Evolutionary conservation across 2,113 vertebrate genomes (phyloP).

Genomic region (Centropristis striata): DNA sequence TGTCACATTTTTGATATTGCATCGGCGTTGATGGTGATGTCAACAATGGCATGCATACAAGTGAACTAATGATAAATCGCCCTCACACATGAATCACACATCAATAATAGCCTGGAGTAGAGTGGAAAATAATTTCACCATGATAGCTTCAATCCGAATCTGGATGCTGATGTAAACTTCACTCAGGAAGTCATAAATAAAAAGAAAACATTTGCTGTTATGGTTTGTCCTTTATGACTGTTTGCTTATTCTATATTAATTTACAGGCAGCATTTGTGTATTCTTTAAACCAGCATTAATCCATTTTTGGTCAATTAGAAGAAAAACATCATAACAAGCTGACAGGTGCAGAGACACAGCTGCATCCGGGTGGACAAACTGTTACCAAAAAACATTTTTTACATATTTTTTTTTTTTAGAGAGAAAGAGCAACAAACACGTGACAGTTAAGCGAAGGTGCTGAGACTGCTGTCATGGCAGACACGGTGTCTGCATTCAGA

Average conservation of each 20-base stretch:
- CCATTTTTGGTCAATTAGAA: background rate
- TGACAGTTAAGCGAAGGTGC: background rate
- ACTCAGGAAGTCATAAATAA: conserved; percentile 13
- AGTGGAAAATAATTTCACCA: background rate
- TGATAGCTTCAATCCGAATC: background rate
- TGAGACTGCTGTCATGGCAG: conserved; percentile 36
- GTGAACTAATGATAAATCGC: no score
- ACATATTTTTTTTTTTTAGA: background rate
- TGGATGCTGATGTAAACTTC: background rate
- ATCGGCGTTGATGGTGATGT: no score
- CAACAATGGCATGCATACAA: no score
- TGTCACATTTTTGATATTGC: no score
- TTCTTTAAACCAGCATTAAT: conserved; percentile 37
- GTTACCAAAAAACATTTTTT: background rate
- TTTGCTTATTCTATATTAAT: conserved; percentile 1
- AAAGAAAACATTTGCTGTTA: conserved; percentile 27
- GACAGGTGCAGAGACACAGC: conserved; percentile 7
- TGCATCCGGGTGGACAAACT: background rate
- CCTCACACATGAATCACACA: no score
- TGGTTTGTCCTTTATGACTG: background rate
- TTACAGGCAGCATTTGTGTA: background rate
- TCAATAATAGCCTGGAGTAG: no score
- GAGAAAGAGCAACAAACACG: background rate
- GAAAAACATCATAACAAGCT: conserved; percentile 1
- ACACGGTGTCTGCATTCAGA: conserved; percentile 63